Evolutionary conservation across 2,797 vertebrate genomes (phyloP), one percentile per base, ranked within the genome.

Genomic region (Iguana delicatissima): DNA sequence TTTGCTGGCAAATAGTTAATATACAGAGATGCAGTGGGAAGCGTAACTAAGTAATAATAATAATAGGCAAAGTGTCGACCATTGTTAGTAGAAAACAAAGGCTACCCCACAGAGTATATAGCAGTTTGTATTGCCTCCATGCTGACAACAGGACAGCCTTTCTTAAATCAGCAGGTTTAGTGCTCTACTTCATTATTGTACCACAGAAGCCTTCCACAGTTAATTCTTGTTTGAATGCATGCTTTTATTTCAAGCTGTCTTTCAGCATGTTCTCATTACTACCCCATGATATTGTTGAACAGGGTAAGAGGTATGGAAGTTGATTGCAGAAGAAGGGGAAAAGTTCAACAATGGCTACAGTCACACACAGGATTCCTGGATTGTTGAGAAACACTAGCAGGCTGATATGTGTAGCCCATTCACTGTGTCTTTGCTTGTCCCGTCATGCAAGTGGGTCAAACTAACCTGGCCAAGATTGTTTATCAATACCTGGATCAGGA

Each of bases 171-270:
- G 89, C 85, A 74, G 77, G 86, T 94, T 92, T 96, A 91, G 69
- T 93, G 80, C 94, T 92, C 84, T 96, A 90, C 93, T 93, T 38
- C 67, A 94, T 91, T 95, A 81, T 92, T 96, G 93, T 95, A 95
- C 93, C 84, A 93, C 13, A 92, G 91, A 88, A 80, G 1, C 32
- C 55, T 87, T 90, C 81, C 42, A 87, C 76, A 64, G 84, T 24
- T 79, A 67, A 77, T 89, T 93, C 95, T 84, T 69, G 76, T 57
- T 90, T 93, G 0, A 90, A 38, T 93, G 90, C 82, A 85, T 59
- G 46, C 88, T 90, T 93, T 93, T 84, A 90, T 95, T 95, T 95
- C 81, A 92, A 93, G 95, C 93, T 95, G 91, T 0, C 0, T 92
- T 94, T 93, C 87, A 74, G 42, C 92, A 80, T 89, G 91, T 92